Percentiles rank a stretch among this genome's conserved stretches.
Conservation (phyloP, 1,140 invertebrate genomes). For the Neodiprion pinetum region DNA sequence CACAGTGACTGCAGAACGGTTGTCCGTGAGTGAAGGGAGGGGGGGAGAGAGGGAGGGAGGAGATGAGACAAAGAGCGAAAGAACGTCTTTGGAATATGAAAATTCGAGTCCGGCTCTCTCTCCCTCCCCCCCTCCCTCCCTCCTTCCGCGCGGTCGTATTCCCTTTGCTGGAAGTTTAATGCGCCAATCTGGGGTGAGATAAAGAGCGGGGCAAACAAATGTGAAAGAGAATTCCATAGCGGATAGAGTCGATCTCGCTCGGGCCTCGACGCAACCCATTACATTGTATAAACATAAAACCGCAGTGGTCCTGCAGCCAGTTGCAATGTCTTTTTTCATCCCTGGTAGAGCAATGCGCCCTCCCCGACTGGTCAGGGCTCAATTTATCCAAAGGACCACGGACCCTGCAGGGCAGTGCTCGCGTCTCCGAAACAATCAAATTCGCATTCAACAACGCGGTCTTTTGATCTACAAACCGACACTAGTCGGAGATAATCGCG, state of each 20-base stretch:
- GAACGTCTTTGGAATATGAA: no score
- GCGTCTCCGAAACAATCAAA: background rate
- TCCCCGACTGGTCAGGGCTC: background rate
- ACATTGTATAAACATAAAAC: constrained; percentile 54
- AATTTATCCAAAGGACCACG: background rate
- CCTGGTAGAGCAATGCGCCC: background rate
- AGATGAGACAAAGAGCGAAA: constrained; percentile 19
- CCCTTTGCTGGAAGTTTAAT: constrained; percentile 64
- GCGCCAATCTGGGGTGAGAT: constrained; percentile 62
- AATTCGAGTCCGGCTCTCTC: no score
- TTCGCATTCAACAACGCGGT: background rate
- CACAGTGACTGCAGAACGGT: no score
- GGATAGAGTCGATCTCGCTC: constrained; percentile 28
- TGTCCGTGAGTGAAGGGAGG: constrained; percentile 8
- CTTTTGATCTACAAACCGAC: no score
- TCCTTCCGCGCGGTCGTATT: constrained; percentile 30
- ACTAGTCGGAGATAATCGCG: no score
- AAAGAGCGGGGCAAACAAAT: constrained; percentile 57
- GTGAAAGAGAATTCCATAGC: constrained; percentile 57
- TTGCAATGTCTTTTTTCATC: background rate
- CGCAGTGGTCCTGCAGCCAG: background rate
- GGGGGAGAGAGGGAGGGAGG: constrained; percentile 17
- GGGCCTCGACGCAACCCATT: constrained; percentile 47
- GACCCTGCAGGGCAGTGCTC: background rate
- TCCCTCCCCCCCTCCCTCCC: no score